Conservation (phyloP, 2,113 vertebrate species). For the Galemys pyrenaicus region DNA sequence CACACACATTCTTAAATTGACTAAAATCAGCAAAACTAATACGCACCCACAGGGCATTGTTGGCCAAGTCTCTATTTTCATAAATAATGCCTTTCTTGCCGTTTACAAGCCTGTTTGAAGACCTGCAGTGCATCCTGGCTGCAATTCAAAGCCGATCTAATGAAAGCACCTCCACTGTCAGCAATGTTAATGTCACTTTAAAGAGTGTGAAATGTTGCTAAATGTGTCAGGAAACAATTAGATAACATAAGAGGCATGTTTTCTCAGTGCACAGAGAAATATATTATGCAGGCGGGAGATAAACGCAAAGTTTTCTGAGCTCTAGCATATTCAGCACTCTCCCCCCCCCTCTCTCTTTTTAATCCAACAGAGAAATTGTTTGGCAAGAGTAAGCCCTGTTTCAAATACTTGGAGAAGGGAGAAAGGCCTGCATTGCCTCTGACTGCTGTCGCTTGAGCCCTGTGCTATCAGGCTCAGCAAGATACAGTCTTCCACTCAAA, state of each 20-base stretch:
- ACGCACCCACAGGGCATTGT: neutral
- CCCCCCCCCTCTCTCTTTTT: conserved; percentile 23
- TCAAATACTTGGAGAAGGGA: conserved; percentile 67
- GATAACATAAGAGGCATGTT: conserved; percentile 77
- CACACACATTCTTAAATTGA: neutral
- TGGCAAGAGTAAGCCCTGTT: conserved; percentile 64
- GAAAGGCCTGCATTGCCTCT: conserved; percentile 61
- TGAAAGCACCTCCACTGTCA: conserved; percentile 80
- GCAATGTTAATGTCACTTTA: conserved; percentile 79
- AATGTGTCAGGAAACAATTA: conserved; percentile 84
- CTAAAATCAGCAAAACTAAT: conserved; percentile 53
- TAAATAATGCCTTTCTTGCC: conserved; percentile 48
- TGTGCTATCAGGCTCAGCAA: conserved; percentile 51
- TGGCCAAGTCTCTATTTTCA: conserved; percentile 44
- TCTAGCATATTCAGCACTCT: conserved; percentile 74
- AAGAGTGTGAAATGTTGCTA: conserved; percentile 83
- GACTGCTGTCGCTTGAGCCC: conserved; percentile 58
- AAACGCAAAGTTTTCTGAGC: conserved; percentile 75
- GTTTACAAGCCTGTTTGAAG: conserved; percentile 62
- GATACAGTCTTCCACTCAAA: conserved; percentile 73
- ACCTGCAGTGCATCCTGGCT: conserved; percentile 45
- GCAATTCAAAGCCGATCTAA: conserved; percentile 69
- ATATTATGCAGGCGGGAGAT: conserved; percentile 80
- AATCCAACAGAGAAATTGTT: conserved; percentile 74
- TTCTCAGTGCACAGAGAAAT: conserved; percentile 80